Base-by-base conservation (phyloP, 2,113 vertebrate genomes). In the Rana temporaria region DNA sequence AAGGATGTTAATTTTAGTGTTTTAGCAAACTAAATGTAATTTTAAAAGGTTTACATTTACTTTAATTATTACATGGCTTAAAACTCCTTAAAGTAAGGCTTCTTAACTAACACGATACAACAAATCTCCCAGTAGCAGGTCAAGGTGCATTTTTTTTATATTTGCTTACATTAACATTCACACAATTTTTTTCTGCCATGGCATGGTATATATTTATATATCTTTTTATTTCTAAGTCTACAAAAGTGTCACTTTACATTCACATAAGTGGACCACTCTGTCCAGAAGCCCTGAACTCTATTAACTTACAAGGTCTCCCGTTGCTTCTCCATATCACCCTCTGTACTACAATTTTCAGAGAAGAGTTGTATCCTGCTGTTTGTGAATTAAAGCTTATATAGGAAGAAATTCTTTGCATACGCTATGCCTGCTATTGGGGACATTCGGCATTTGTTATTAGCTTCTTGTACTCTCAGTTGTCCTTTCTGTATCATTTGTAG, bases 351-450 rank as follows among this genome's bases (percentile, higher is more conserved):
- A 69, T 67, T 67, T 68, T 42, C 75, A 22, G 18, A 16, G 62
- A 79, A 34, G n/a, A 69, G 53, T 59, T 68, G 53, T 26, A 5
- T 59, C 64, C 52, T 26, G 65, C 77, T 68, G 77, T 68, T 79
- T 67, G 77, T 68, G 65, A 79, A 79, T 79, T 79, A 68, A 68
- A 67, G 65, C 22, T 69, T 63, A 20, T 60, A 32, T 57, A 19
- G 26, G 4, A 16, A 56, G 42, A 42, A 9, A 7, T 20, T 75
- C 22, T 62, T 2, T 75, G 30, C 57, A 60, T 42, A 18, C 72
- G 12, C 11, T 22, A 22, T 62, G 30, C 38, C 30, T 22, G 32
- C 18, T 7, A 11, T 18, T 59, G 7, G 26, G 15, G n/a, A 12
- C 19, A 42, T 38, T 62, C 12, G 16, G 42, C 32, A 38, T 32